Conservation (phyloP, 2,113 vertebrate genomes). For the Lampris incognitus region DNA sequence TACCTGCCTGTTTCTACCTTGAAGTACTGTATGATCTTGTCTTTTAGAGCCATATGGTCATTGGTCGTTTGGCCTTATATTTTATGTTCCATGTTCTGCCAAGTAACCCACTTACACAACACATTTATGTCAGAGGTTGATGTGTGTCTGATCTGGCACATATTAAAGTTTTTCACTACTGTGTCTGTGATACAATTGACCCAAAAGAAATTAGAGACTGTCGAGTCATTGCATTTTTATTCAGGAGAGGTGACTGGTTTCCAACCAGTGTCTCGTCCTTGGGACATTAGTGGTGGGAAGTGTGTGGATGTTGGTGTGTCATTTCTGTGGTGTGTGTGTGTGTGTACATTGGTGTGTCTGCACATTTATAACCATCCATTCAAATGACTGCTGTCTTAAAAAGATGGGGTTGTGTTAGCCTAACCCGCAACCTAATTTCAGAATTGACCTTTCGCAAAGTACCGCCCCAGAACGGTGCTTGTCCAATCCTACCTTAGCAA, state of each 20-base stretch:
- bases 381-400: no score
- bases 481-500: no score
- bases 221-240: constrained; percentile 33
- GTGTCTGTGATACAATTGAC: constrained; percentile 7
- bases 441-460: no score
- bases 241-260: neutral
- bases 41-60: neutral
- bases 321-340: neutral
- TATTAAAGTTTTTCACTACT: constrained; percentile 17
- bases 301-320: neutral
- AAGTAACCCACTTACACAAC: neutral
- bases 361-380: neutral
- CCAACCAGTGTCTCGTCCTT: neutral
- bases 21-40: neutral
- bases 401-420: no score
- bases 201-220: neutral
- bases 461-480: no score
- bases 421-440: no score
- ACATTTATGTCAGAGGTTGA: constrained; percentile 37
- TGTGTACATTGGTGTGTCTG: neutral
- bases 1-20: no score
- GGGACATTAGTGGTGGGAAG: neutral
- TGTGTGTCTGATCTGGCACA: constrained; percentile 23
- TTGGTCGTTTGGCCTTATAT: constrained; percentile 25
- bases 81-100: neutral